Percentiles rank a stretch among this genome's conserved stretches.
These are phyloP conservation scores for Rana temporaria DNA, from an alignment of 2,113 vertebrate genomes.

Conservation along the genomic window DNA sequence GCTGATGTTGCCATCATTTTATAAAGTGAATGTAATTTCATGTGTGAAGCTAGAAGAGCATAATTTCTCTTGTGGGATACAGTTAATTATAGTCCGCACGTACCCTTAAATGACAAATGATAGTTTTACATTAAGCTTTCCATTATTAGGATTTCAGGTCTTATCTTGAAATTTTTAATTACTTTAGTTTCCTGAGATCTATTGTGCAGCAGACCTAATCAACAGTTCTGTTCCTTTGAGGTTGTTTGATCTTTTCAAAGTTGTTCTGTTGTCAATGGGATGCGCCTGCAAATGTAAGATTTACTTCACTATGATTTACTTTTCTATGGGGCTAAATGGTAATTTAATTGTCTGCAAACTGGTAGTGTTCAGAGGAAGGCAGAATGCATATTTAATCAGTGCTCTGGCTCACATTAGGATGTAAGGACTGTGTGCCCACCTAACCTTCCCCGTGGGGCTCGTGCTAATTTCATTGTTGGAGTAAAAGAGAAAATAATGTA, in stretches of 20 bases:
- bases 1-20: conserved; percentile 21
- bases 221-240: conserved; percentile 59
- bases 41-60: conserved; percentile 37
- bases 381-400: conserved; percentile 48
- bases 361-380: conserved; percentile 46
- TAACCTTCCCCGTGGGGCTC: conserved; percentile 24
- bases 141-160: conserved; percentile 63
- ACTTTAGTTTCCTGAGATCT: conserved; percentile 62
- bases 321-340: conserved; percentile 55
- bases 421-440: conserved; percentile 17
- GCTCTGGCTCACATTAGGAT: conserved; percentile 30
- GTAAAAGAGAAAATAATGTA: conserved; percentile 22
- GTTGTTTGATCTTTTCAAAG: conserved; percentile 62
- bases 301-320: conserved; percentile 56
- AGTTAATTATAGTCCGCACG: conserved; percentile 58
- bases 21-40: conserved; percentile 54
- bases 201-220: conserved; percentile 61
- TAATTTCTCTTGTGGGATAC: conserved; percentile 63
- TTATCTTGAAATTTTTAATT: conserved; percentile 66
- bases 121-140: conserved; percentile 65
- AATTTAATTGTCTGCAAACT: conserved; percentile 63
- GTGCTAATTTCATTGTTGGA: conserved; percentile 35
- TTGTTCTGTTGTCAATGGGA: conserved; percentile 58
- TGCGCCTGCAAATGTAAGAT: conserved; percentile 60
- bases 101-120: conserved; percentile 57